Evolutionary conservation across 2,797 vertebrate genomes (phyloP), one percentile per base, ranked within the genome.

Genomic region (Clarias laeviceps): DNA sequence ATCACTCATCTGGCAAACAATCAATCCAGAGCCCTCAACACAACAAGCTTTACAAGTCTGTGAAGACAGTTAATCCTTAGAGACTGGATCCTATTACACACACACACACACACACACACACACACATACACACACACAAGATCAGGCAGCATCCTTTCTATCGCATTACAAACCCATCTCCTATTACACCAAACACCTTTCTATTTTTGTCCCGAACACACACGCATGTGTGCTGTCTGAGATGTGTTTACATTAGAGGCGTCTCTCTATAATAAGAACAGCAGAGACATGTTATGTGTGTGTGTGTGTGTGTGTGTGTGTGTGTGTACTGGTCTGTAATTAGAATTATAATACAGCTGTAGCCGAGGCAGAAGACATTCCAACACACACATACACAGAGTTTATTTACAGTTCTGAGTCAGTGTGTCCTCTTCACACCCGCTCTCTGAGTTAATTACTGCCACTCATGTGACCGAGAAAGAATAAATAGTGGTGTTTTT

Each of bases 401-500:
- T 78, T 70, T 69, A 85, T 80, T 85, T 82, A 88, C 62, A 76
- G 87, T 78, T 61, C 45, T 14, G 84, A 79, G 80, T 50, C 82
- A 77, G 65, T 59, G 29, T 78, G 73, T 68, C 74, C 62, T 65
- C 34, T 76, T 70, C 69, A 80, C 45, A 79, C 87, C 68, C 61
- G 68, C 76, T 62, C 50, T 37, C 81, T 57, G 62, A 80, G 79
- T 62, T 88, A 82, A 85, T 88, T 85, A 88, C 65, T 77, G 32
- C 81, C 22, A 3, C 66, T 83, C 61, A 57, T 40, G 27, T 79
- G 76, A 88, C 68, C 12, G 59, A 62, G 84, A 76, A 40, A 83
- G 72, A 83, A 88, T 81, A 88, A 88, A 81, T 84, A 81, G 50
- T 17, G 12, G 61, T 24, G 76, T 73, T 79, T 87, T 70, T 69